Evolutionary conservation across 53 echinoderm and acorn worm genomes (phyloP).

Genomic region (Crossaster papposus): DNA sequence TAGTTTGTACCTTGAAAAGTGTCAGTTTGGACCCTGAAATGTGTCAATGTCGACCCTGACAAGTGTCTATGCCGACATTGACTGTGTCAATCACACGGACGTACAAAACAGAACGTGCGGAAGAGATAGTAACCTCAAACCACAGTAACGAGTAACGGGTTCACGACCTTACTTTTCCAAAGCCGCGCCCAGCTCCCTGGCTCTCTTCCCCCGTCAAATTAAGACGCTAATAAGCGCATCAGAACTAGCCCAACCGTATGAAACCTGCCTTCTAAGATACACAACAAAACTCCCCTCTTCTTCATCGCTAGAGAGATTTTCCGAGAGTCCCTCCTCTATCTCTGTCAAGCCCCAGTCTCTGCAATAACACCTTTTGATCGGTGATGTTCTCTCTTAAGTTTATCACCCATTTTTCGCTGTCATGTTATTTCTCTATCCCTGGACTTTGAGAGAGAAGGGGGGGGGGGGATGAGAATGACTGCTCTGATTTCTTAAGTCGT

Average conservation of each 20-base stretch:
- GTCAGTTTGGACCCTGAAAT: too few relatives aligned
- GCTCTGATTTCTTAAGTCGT: slow-evolving; percentile 44
- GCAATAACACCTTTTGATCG: slow-evolving; percentile 53
- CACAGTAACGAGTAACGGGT: slow-evolving; percentile 10
- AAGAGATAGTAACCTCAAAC: too few relatives aligned
- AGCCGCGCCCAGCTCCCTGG: not conserved
- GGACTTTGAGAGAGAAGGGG: slow-evolving; percentile 21
- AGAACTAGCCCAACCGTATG: slow-evolving; percentile 38
- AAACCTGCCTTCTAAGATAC: slow-evolving; percentile 27
- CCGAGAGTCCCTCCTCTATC: slow-evolving; percentile 28
- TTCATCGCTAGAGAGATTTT: not conserved
- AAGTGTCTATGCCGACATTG: too few relatives aligned
- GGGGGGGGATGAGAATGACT: not conserved
- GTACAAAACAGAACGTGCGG: too few relatives aligned
- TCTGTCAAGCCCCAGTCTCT: slow-evolving; percentile 33
- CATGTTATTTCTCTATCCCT: slow-evolving; percentile 23
- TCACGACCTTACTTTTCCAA: slow-evolving; percentile 33
- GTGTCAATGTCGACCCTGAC: too few relatives aligned
- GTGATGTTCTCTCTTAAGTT: not conserved
- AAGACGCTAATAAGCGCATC: slow-evolving; percentile 50
- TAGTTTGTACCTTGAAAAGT: too few relatives aligned
- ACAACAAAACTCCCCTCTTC: not conserved
- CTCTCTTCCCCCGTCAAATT: slow-evolving; percentile 25
- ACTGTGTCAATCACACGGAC: too few relatives aligned
- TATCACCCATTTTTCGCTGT: slow-evolving; percentile 4